These are phyloP conservation scores for Peromyscus maniculatus DNA, from an alignment of 2,113 vertebrate species.

Conservation along the genomic window DNA sequence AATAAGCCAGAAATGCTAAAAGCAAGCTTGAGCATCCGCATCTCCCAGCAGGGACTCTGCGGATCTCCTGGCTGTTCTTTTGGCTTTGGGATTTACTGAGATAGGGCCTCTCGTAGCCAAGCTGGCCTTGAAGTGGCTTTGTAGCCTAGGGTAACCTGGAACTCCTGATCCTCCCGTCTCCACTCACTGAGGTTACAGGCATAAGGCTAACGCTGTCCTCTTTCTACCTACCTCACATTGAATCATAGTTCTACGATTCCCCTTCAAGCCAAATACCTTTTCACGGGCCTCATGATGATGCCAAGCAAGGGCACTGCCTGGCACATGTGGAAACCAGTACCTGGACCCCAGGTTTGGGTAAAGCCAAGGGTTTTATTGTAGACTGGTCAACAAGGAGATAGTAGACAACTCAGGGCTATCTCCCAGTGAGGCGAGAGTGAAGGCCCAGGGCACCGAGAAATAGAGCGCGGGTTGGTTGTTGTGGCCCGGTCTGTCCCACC, in stretches of 20 bases:
- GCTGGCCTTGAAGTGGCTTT: neutral
- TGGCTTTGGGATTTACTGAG: neutral
- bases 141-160: neutral
- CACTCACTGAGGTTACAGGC: neutral
- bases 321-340: neutral
- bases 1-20: neutral
- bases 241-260: neutral
- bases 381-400: neutral
- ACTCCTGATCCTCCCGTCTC: too few relatives aligned
- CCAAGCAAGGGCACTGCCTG: neutral
- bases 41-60: neutral
- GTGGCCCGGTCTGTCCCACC: neutral
- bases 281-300: too few relatives aligned
- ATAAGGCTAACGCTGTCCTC: neutral
- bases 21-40: neutral
- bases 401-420: neutral
- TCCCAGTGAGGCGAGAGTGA: neutral
- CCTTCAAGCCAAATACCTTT: neutral
- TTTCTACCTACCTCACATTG: neutral
- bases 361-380: neutral
- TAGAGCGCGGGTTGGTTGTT: neutral
- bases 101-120: neutral
- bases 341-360: neutral
- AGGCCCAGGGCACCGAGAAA: neutral
- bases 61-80: neutral